phyloP scores from a whole-genome alignment of 1,140 invertebrate species.

The Portunus trituberculatus region DNA sequence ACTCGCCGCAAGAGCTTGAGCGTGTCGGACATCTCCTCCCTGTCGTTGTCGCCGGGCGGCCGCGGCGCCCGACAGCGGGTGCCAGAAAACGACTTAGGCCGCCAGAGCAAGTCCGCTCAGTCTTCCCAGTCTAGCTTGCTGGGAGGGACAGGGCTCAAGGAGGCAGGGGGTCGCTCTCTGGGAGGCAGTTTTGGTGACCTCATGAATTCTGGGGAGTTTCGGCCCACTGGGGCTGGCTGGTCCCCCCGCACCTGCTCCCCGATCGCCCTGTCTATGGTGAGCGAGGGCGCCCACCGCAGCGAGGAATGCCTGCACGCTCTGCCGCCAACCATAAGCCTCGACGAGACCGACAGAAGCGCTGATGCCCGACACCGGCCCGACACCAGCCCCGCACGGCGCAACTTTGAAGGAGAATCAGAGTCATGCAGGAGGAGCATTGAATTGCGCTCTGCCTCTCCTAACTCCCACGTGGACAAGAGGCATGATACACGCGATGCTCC shows the following conservation, averaged over 20 bases:
- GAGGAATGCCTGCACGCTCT: conserved; percentile 57
- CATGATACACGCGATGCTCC: not conserved
- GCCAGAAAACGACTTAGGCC: conserved; percentile 68
- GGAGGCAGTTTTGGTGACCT: conserved; percentile 71
- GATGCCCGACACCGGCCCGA: not conserved
- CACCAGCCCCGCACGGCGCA: not conserved
- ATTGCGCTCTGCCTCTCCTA: not conserved
- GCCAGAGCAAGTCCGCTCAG: conserved; percentile 63
- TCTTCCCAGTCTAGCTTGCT: conserved; percentile 63
- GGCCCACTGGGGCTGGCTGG: conserved; percentile 55
- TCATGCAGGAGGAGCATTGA: not conserved
- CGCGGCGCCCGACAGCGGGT: conserved; percentile 42
- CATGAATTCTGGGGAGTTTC: conserved; percentile 74
- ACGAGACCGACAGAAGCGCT: not conserved
- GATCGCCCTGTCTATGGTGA: conserved; percentile 75
- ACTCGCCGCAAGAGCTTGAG: conserved; percentile 75
- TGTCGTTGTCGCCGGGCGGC: conserved; percentile 1
- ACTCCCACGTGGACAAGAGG: not conserved
- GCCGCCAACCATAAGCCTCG: conserved; percentile 26
- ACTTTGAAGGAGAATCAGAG: not conserved
- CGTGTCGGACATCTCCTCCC: conserved; percentile 66
- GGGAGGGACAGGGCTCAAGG: conserved; percentile 16
- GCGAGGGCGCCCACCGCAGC: conserved; percentile 39
- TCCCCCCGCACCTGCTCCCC: conserved; percentile 68
- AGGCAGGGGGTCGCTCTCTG: conserved; percentile 38